phyloP scores from a whole-genome alignment of 1,140 invertebrate species.

The Lanistes nyassanus region DNA sequence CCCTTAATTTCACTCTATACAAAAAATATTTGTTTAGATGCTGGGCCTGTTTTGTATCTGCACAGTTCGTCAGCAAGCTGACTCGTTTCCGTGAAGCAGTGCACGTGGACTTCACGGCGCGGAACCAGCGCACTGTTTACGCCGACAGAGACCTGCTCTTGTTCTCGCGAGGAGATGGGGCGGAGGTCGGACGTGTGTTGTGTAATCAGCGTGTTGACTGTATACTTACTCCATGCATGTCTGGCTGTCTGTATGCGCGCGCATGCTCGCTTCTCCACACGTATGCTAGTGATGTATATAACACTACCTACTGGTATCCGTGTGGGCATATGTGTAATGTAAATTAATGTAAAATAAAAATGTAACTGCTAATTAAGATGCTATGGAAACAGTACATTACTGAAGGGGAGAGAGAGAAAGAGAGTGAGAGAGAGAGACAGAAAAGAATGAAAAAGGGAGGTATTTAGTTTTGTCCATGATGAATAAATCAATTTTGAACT shows the following conservation, averaged over 20 bases:
- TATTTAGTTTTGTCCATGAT: too few relatives aligned
- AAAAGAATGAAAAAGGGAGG: too few relatives aligned
- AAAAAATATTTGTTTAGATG: neutral
- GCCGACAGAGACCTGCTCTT: slow-evolving; percentile 16
- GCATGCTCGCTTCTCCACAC: too few relatives aligned
- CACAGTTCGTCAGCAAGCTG: slow-evolving; percentile 30
- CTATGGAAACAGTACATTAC: too few relatives aligned
- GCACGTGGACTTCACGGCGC: slow-evolving; percentile 8
- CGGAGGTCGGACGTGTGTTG: too few relatives aligned
- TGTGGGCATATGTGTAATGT: too few relatives aligned
- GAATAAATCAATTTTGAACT: too few relatives aligned
- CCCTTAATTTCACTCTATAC: neutral
- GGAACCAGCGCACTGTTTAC: slow-evolving; percentile 24
- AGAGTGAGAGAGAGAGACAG: too few relatives aligned
- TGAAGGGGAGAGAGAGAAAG: too few relatives aligned
- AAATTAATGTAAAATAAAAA: too few relatives aligned
- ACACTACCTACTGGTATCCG: too few relatives aligned
- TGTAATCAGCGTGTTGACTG: neutral
- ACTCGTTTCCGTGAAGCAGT: neutral
- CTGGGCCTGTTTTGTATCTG: neutral
- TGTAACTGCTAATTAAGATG: too few relatives aligned
- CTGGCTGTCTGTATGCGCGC: neutral
- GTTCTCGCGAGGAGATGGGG: slow-evolving; percentile 26
- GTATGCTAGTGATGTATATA: neutral
- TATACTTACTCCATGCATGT: neutral